phyloP scores from a whole-genome alignment of 2,797 vertebrate species.

The Syndactyla subalaris region DNA sequence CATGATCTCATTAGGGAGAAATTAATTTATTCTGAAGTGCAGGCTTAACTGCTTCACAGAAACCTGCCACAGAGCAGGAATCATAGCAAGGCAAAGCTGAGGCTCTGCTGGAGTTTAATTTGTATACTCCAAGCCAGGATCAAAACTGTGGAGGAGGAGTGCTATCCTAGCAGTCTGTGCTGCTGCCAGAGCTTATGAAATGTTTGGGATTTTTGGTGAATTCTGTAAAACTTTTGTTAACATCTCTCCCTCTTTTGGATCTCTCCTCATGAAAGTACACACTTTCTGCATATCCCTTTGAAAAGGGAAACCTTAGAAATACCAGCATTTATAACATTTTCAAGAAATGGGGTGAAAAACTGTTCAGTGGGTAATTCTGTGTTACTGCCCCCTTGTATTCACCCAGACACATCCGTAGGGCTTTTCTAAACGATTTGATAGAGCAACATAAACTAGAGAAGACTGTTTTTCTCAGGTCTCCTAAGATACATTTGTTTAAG shows the following conservation, averaged over 20 bases:
- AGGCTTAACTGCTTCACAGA: neutral
- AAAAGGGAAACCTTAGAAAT: neutral
- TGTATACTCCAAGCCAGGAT: neutral
- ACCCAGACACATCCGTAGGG: neutral
- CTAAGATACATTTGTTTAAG: neutral
- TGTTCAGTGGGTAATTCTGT: neutral
- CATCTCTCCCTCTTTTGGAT: neutral
- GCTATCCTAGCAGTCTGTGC: neutral
- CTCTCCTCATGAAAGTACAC: neutral
- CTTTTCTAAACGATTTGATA: neutral
- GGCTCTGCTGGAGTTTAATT: neutral
- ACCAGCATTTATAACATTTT: neutral
- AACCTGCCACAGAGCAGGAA: neutral
- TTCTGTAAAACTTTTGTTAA: neutral
- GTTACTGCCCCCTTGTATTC: neutral
- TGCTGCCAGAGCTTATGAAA: neutral
- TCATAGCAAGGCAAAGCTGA: neutral
- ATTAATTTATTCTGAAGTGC: neutral
- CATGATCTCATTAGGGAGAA: neutral
- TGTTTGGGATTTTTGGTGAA: neutral
- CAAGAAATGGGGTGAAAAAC: neutral
- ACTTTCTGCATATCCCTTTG: neutral
- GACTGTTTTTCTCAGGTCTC: neutral
- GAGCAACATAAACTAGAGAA: neutral
- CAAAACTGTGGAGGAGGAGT: neutral